phyloP scores from a whole-genome alignment of 2,797 vertebrate species.

The Capromys pilorides region DNA sequence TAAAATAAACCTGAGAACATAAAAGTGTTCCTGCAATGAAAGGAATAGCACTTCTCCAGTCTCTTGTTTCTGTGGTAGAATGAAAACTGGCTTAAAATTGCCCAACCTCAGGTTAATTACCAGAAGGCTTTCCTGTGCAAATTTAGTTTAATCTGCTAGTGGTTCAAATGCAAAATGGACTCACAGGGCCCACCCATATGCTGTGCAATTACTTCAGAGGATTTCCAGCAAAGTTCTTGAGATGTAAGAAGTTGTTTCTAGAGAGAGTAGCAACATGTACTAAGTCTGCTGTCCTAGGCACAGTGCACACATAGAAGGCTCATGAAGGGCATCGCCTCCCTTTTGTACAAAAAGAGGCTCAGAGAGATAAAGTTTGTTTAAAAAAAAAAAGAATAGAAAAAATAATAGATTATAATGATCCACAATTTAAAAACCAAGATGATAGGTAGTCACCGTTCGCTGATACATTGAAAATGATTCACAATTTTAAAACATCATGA shows the following conservation, averaged over 20 bases:
- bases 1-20: slow-evolving; percentile 81
- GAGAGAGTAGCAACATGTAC: background rate
- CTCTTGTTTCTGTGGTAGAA: slow-evolving; percentile 65
- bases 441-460: no score
- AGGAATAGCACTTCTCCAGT: slow-evolving; percentile 71
- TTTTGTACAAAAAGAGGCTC: slow-evolving; percentile 18
- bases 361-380: background rate
- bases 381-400: no score
- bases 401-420: no score
- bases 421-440: no score
- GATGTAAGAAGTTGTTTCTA: slow-evolving; percentile 59
- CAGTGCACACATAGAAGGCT: background rate
- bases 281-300: background rate
- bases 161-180: slow-evolving; percentile 60
- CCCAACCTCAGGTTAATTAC: slow-evolving; percentile 63
- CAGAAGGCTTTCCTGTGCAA: slow-evolving; percentile 39
- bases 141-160: slow-evolving; percentile 52
- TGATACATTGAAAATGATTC: no score
- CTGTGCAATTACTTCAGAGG: slow-evolving; percentile 59
- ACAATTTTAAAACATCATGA: no score
- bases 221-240: slow-evolving; percentile 48
- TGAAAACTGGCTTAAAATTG: slow-evolving; percentile 66
- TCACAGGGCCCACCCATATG: slow-evolving; percentile 14
- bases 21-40: slow-evolving; percentile 79
- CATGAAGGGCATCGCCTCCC: background rate